Evolutionary conservation across 2,113 vertebrate species (phyloP).

Genomic region (Hyperoodon ampullatus): DNA sequence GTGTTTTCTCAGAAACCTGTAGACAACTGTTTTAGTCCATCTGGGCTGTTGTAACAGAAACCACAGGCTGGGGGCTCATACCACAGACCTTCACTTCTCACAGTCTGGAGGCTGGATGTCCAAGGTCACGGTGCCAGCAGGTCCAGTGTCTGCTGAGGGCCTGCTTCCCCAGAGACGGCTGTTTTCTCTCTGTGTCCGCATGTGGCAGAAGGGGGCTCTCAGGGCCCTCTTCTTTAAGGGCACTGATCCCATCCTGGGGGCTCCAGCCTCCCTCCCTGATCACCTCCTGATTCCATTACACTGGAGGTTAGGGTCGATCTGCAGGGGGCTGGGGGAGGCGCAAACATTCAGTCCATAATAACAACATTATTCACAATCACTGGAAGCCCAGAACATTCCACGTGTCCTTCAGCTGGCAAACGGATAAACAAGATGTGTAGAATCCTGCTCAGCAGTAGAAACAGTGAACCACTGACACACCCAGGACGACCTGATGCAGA

Average conservation of each 20-base stretch:
- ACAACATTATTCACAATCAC: background rate
- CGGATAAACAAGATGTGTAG: too few species aligned
- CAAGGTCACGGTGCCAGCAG: too few species aligned
- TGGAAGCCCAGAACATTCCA: background rate
- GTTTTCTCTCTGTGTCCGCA: background rate
- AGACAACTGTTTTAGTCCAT: background rate
- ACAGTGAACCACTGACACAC: accelerated
- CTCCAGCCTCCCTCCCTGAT: background rate
- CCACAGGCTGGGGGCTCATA: too few species aligned
- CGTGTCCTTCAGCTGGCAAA: background rate
- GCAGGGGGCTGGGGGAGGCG: too few species aligned
- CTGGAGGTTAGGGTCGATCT: background rate
- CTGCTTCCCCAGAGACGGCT: background rate
- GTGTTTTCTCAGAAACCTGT: background rate
- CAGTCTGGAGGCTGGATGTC: background rate
- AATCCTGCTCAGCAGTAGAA: too few species aligned
- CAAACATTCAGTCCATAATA: background rate
- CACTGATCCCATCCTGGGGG: background rate
- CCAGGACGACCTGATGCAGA: background rate
- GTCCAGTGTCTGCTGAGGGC: background rate
- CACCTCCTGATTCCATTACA: background rate
- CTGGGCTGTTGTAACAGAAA: background rate
- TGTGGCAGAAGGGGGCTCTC: background rate
- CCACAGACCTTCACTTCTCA: background rate
- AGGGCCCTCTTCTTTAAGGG: background rate